phyloP scores from a whole-genome alignment of 2,113 vertebrate species.

The Oncorhynchus masou region DNA sequence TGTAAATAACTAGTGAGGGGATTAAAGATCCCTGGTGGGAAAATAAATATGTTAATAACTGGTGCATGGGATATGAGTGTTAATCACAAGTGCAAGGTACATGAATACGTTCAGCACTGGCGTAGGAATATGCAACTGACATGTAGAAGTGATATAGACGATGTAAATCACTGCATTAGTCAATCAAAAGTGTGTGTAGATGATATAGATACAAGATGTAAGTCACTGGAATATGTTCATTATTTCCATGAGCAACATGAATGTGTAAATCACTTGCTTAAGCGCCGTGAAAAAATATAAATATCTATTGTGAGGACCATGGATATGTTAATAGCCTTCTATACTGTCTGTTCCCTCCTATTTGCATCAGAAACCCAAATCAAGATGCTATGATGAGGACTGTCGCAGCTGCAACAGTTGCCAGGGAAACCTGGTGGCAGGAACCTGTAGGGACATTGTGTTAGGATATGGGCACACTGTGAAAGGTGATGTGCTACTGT shows the following conservation, averaged over 20 bases:
- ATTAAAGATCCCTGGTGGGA: conserved; percentile 51
- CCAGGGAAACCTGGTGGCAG: conserved; percentile 73
- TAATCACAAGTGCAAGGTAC: conserved; percentile 51
- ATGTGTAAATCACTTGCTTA: conserved; percentile 3
- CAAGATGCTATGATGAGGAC: conserved; percentile 62
- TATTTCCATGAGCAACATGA: neutral
- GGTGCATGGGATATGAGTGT: conserved; percentile 41
- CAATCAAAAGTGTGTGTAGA: neutral
- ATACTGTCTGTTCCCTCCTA: conserved; percentile 40
- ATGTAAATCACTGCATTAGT: conserved; percentile 26
- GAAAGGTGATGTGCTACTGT: conserved; percentile 56
- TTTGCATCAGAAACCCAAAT: conserved; percentile 69
- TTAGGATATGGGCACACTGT: conserved; percentile 46
- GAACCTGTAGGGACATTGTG: conserved; percentile 53
- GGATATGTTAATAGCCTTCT: conserved; percentile 25
- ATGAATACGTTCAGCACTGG: conserved; percentile 38
- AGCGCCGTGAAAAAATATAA: neutral
- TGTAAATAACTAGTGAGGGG: conserved; percentile 58
- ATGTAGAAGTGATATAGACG: conserved; percentile 10
- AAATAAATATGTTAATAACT: conserved; percentile 53
- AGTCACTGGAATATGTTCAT: conserved; percentile 6
- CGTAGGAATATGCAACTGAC: conserved; percentile 33
- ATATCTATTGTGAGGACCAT: neutral
- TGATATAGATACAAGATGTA: neutral
- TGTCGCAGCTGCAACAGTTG: conserved; percentile 75